Conservation (phyloP, 2,888 invertebrate genomes). For the Halictus quadricinctus region DNA sequence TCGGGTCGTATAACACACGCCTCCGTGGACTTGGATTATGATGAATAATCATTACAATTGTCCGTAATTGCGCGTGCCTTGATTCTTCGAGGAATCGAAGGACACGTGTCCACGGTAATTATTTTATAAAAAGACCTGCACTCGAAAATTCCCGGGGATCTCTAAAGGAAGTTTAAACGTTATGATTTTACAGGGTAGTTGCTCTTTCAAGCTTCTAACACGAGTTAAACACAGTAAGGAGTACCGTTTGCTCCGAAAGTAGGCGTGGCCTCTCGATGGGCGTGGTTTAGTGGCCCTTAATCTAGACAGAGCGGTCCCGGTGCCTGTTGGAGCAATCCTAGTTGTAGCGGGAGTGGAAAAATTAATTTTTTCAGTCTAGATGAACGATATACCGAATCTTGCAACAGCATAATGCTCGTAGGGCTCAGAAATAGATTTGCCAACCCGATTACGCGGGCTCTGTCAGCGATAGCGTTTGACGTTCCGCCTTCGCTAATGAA, state of each 20-base stretch:
- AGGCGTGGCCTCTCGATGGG: not conserved
- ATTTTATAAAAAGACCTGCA: not conserved
- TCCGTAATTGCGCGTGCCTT: not conserved
- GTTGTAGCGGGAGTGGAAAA: no score
- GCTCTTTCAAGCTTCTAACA: not conserved
- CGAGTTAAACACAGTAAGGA: not conserved
- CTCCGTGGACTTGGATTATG: constrained; percentile 41
- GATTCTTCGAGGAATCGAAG: not conserved
- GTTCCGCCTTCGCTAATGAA: constrained; percentile 1
- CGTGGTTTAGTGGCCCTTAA: not conserved
- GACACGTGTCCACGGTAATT: not conserved
- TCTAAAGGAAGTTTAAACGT: not conserved
- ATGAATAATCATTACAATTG: constrained; percentile 36
- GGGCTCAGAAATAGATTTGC: not conserved
- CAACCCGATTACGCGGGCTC: not conserved
- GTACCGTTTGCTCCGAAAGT: not conserved
- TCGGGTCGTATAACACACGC: constrained; percentile 38
- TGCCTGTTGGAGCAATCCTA: not conserved
- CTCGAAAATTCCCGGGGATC: not conserved
- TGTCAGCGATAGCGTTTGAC: not conserved
- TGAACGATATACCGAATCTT: not conserved
- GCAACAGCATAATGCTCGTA: not conserved
- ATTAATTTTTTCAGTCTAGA: not conserved
- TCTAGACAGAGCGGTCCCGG: not conserved
- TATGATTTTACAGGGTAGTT: not conserved